Evolutionary conservation across 2,113 vertebrate species (phyloP).

Genomic region (Meleagris gallopavo): DNA sequence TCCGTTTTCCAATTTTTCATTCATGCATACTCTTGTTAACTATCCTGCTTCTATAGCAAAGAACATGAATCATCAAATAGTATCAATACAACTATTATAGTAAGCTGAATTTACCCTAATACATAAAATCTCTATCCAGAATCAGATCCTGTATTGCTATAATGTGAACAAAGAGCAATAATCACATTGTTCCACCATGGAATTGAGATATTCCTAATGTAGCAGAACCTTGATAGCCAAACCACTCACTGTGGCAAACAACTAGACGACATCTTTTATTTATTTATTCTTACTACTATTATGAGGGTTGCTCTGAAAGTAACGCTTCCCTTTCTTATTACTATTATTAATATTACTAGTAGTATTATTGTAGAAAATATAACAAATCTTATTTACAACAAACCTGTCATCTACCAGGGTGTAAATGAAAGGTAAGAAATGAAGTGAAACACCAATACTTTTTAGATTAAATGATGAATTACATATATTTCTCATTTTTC

Average conservation of each 20-base stretch:
- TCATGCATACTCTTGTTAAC: not conserved
- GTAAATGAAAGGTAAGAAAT: not conserved
- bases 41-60: not conserved
- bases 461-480: not conserved
- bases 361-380: not conserved
- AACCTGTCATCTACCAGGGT: not conserved
- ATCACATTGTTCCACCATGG: not conserved
- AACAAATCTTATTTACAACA: not conserved
- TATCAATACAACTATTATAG: not conserved
- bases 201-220: not conserved
- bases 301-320: too few relatives aligned
- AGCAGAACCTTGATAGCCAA: not conserved
- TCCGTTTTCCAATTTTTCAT: not conserved
- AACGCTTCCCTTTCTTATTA: too few relatives aligned
- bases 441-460: not conserved
- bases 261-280: not conserved
- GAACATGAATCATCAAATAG: not conserved
- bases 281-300: not conserved
- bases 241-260: constrained; percentile 9
- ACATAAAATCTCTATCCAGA: not conserved
- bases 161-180: not conserved
- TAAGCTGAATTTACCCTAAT: not conserved
- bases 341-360: too few relatives aligned
- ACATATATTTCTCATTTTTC: not conserved
- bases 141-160: not conserved